Evolutionary conservation across 2,797 vertebrate species (phyloP).

Genomic region (Anableps anableps): DNA sequence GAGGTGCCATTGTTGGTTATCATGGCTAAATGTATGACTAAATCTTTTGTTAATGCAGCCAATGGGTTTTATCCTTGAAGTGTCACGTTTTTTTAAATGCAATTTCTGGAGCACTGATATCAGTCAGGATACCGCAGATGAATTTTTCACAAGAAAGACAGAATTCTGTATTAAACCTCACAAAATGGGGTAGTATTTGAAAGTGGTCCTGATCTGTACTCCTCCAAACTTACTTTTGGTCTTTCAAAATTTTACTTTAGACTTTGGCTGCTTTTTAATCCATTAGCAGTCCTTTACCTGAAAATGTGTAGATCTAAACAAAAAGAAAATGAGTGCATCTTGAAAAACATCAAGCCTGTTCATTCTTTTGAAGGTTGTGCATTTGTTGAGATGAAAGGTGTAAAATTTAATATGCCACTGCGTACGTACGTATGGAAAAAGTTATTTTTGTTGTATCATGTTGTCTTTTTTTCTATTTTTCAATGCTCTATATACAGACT

Average conservation of each 20-base stretch:
- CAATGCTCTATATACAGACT: no score
- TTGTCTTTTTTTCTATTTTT: no score
- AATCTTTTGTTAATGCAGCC: background rate
- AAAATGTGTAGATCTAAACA: no score
- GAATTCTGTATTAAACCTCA: background rate
- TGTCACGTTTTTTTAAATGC: background rate
- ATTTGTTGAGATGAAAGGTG: background rate
- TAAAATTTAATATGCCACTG: no score
- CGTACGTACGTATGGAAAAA: no score
- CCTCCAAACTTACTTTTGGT: background rate
- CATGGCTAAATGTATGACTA: background rate
- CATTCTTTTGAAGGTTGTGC: background rate
- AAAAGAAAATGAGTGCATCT: background rate
- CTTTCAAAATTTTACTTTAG: background rate
- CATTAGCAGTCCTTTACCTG: background rate
- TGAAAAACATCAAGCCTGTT: background rate
- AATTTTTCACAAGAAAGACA: background rate
- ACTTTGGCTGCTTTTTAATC: background rate
- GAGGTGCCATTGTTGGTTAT: background rate
- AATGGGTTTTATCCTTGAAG: background rate
- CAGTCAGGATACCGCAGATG: background rate
- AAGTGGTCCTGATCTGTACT: background rate
- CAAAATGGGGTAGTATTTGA: background rate
- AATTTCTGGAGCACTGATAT: background rate
- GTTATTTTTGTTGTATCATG: no score